Percentiles rank a stretch among this genome's conserved stretches.
Evolutionary conservation across 2,797 vertebrate genomes (phyloP).

Genomic region (Pygocentrus nattereri): DNA sequence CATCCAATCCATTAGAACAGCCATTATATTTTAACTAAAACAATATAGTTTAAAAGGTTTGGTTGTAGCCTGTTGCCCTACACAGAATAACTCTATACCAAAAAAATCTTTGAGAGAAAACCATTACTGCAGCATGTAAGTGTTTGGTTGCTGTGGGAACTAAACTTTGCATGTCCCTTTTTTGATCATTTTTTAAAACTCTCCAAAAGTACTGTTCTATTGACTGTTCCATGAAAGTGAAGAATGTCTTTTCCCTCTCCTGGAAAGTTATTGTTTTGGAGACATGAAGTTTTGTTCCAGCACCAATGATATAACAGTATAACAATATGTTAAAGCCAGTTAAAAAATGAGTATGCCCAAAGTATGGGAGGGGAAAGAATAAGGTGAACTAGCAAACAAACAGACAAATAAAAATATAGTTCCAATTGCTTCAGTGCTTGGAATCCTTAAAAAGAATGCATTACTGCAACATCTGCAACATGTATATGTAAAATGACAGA

Average conservation of each 20-base stretch:
- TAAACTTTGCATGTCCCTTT: no score
- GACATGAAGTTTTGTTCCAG: no score
- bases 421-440: not conserved
- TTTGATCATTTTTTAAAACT: no score
- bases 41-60: conserved; percentile 18
- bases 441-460: no score
- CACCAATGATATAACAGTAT: not conserved
- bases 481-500: not conserved
- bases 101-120: not conserved
- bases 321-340: not conserved
- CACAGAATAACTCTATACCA: not conserved
- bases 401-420: no score
- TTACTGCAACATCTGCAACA: no score
- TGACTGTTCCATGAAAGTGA: no score
- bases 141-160: no score
- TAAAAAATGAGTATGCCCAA: not conserved
- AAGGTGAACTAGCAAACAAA: no score
- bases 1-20: conserved; percentile 23
- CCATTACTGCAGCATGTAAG: not conserved
- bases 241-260: no score
- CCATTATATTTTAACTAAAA: conserved; percentile 50
- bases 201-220: no score
- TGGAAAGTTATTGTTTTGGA: no score
- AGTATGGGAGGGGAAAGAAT: not conserved
- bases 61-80: not conserved